These are phyloP conservation scores for Channa striata DNA, from an alignment of 2,797 vertebrate genomes.

Conservation along the genomic window DNA sequence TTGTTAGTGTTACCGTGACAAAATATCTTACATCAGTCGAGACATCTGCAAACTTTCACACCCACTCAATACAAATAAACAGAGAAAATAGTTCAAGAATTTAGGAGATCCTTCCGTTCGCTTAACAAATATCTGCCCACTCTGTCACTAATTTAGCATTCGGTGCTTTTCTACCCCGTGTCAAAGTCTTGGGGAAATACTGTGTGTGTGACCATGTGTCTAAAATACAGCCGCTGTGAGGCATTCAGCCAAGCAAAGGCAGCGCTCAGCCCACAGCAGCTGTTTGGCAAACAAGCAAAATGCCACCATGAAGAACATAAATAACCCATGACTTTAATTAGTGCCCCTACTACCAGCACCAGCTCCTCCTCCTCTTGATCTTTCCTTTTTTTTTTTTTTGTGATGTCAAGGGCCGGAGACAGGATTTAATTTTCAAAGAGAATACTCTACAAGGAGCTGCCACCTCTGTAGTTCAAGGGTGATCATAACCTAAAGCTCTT, in stretches of 20 bases:
- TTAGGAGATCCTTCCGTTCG: not conserved
- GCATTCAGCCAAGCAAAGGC: constrained; percentile 53
- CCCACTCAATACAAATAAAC: constrained; percentile 2
- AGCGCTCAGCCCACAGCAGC: constrained; percentile 51
- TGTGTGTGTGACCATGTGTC: constrained; percentile 39
- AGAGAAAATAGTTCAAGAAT: not conserved
- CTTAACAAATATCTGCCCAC: not conserved
- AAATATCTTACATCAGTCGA: constrained; percentile 36
- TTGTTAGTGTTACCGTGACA: constrained; percentile 34
- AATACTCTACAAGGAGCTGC: constrained; percentile 49
- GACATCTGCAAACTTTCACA: constrained; percentile 21
- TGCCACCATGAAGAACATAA: constrained; percentile 71
- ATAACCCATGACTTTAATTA: constrained; percentile 79
- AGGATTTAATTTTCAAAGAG: constrained; percentile 71
- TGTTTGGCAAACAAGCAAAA: constrained; percentile 73
- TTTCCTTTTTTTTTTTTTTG: constrained; percentile 48
- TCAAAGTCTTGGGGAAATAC: constrained; percentile 29
- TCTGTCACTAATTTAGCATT: constrained; percentile 25
- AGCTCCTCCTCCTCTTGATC: constrained; percentile 55
- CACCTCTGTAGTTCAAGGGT: constrained; percentile 58
- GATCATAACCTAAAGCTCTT: constrained; percentile 47
- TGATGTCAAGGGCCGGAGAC: constrained; percentile 56
- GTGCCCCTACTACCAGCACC: constrained; percentile 29
- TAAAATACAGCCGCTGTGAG: constrained; percentile 39
- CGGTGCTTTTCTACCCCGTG: constrained; percentile 16